phyloP scores from a whole-genome alignment of 1,140 invertebrate genomes.

The Papilio polyxenes region DNA sequence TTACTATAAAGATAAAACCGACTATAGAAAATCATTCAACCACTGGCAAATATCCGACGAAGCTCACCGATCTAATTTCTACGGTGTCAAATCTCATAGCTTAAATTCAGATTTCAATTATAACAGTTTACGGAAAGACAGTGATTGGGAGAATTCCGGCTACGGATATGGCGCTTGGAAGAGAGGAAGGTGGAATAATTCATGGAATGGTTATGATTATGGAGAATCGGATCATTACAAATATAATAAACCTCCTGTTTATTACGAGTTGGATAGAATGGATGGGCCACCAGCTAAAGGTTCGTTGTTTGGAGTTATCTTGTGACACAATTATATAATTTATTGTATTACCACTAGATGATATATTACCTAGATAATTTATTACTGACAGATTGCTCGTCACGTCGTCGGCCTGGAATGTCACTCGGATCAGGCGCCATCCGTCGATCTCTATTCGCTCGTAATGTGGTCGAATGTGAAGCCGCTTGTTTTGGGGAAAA shows the following conservation, averaged over 20 bases:
- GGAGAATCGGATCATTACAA: slow-evolving; percentile 51
- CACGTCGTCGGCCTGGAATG: slow-evolving; percentile 87
- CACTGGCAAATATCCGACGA: slow-evolving; percentile 61
- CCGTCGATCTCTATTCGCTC: slow-evolving; percentile 83
- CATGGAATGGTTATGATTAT: slow-evolving; percentile 53
- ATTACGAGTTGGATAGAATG: slow-evolving; percentile 50
- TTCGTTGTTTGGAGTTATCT: slow-evolving; percentile 19
- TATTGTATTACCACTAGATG: background rate
- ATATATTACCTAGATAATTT: slow-evolving; percentile 18
- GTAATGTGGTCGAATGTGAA: slow-evolving; percentile 88
- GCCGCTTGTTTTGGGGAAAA: slow-evolving; percentile 85
- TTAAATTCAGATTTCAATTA: slow-evolving; percentile 66
- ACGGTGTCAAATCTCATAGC: slow-evolving; percentile 54
- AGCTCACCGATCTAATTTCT: slow-evolving; percentile 44
- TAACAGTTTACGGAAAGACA: slow-evolving; percentile 57
- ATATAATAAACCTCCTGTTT: slow-evolving; percentile 39
- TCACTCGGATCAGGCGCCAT: slow-evolving; percentile 84
- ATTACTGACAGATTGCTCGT: slow-evolving; percentile 84
- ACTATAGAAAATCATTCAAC: slow-evolving; percentile 66
- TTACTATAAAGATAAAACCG: slow-evolving; percentile 70
- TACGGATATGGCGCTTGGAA: slow-evolving; percentile 66
- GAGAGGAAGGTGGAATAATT: slow-evolving; percentile 59
- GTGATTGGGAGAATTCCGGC: slow-evolving; percentile 46
- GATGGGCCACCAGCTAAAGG: slow-evolving; percentile 59
- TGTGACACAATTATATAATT: too few relatives aligned